Percentiles rank a stretch among this genome's conserved stretches.
Conservation (phyloP, 2,888 invertebrate species). For the Drosophila colorata region DNA sequence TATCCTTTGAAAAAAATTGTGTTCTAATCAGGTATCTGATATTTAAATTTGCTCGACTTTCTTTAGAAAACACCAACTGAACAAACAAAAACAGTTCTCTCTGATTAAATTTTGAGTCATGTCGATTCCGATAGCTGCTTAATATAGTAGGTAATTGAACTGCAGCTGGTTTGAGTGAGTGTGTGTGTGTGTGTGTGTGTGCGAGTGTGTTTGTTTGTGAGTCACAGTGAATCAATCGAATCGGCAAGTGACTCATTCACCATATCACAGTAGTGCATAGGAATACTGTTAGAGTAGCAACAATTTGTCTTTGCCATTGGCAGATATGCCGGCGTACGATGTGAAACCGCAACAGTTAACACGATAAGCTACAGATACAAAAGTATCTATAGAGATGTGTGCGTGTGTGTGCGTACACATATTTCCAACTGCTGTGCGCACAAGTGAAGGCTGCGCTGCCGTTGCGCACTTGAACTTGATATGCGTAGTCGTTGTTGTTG, state of each 20-base stretch:
- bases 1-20: too few species aligned
- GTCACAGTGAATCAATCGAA: constrained; percentile 34
- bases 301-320: constrained; percentile 18
- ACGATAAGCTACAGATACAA: constrained; percentile 33
- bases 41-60: not conserved
- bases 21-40: too few species aligned
- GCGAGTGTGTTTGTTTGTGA: constrained; percentile 14
- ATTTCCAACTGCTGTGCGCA: constrained; percentile 20
- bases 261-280: constrained; percentile 6
- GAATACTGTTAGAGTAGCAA: constrained; percentile 19
- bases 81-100: constrained; percentile 11
- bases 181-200: constrained; percentile 4
- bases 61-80: constrained; percentile 15
- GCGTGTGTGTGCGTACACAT: not conserved
- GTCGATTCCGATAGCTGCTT: constrained; percentile 18
- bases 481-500: constrained; percentile 27
- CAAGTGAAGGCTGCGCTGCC: constrained; percentile 20
- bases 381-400: not conserved
- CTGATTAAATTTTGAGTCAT: constrained; percentile 47
- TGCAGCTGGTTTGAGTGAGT: constrained; percentile 18
- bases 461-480: constrained; percentile 59
- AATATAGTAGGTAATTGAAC: constrained; percentile 27
- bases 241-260: constrained; percentile 18
- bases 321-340: not conserved
- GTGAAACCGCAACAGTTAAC: constrained; percentile 36